phyloP scores from a whole-genome alignment of 2,888 invertebrate genomes.

The Pollenia amentaria region DNA sequence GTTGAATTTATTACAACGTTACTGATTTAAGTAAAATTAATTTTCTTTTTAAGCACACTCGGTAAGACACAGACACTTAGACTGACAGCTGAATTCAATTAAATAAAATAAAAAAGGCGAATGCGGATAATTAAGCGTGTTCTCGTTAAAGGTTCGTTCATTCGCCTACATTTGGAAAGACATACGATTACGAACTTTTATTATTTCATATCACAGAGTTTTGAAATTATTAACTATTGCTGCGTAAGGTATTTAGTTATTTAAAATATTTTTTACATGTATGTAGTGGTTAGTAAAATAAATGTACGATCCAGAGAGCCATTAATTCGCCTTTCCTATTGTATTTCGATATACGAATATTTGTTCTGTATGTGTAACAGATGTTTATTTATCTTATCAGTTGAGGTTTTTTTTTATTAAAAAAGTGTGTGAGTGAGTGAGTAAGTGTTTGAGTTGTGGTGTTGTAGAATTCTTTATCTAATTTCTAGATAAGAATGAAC shows the following conservation, averaged over 20 bases:
- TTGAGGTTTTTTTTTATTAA: conserved; percentile 21
- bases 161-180: conserved; percentile 33
- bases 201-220: conserved; percentile 36
- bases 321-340: neutral
- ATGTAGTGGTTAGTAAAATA: too few relatives aligned
- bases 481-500: conserved; percentile 65
- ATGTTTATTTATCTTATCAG: conserved; percentile 68
- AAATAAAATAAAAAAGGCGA: neutral
- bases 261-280: too few relatives aligned
- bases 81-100: conserved; percentile 25
- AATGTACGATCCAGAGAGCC: neutral
- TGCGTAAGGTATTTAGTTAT: conserved; percentile 10
- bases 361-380: conserved; percentile 15
- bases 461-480: conserved; percentile 62
- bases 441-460: neutral
- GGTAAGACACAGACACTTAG: neutral
- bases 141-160: conserved; percentile 9
- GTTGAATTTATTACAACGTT: conserved; percentile 31
- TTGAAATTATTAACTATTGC: conserved; percentile 38
- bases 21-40: conserved; percentile 20
- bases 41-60: neutral
- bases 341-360: too few relatives aligned
- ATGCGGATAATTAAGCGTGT: neutral
- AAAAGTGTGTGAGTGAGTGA: neutral
- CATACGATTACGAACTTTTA: conserved; percentile 15